Percentiles rank a stretch among this genome's conserved stretches.
phyloP scores from a whole-genome alignment of 2,888 invertebrate genomes.

The Phoronis australis region DNA sequence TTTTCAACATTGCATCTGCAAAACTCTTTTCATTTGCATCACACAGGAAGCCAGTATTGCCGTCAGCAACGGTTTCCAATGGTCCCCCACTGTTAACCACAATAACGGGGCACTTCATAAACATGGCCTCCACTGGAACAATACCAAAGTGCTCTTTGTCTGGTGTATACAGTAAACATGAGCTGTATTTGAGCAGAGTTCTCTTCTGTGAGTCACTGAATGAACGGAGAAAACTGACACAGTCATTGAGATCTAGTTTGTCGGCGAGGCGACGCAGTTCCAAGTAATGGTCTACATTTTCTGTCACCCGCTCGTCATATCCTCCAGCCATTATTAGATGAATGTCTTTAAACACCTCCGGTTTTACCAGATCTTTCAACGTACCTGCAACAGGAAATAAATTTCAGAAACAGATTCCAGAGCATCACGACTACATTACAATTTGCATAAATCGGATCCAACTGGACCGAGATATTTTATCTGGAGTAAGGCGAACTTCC shows the following conservation, averaged over 20 bases:
- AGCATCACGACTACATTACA: no score
- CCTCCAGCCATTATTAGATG: slow-evolving; percentile 93
- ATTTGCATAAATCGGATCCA: no score
- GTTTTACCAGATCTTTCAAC: slow-evolving; percentile 21
- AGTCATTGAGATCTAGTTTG: slow-evolving; percentile 56
- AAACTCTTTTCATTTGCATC: slow-evolving; percentile 63
- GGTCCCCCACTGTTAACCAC: slow-evolving; percentile 96
- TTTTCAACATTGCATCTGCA: slow-evolving; percentile 69
- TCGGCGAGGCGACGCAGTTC: slow-evolving; percentile 68
- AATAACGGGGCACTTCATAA: slow-evolving; percentile 83
- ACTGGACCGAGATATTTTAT: no score
- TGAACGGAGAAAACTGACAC: slow-evolving; percentile 79
- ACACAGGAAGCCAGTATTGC: slow-evolving; percentile 54
- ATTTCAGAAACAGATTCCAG: no score
- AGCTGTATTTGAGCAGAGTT: slow-evolving; percentile 69
- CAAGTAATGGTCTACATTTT: slow-evolving; percentile 79
- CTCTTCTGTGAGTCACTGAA: slow-evolving; percentile 81
- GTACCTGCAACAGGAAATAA: slow-evolving; percentile 19
- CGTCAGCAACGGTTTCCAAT: slow-evolving; percentile 71
- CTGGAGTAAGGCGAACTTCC: no score
- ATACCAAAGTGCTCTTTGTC: slow-evolving; percentile 98
- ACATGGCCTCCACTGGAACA: slow-evolving; percentile 98
- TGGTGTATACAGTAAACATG: slow-evolving; percentile 88
- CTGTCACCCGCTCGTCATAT: slow-evolving; percentile 79
- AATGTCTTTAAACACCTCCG: no score